Percentiles rank a stretch among this genome's conserved stretches.
These are phyloP conservation scores for Chamaetylas fuelleborni DNA, from an alignment of 2,113 vertebrate species.

Conservation along the genomic window DNA sequence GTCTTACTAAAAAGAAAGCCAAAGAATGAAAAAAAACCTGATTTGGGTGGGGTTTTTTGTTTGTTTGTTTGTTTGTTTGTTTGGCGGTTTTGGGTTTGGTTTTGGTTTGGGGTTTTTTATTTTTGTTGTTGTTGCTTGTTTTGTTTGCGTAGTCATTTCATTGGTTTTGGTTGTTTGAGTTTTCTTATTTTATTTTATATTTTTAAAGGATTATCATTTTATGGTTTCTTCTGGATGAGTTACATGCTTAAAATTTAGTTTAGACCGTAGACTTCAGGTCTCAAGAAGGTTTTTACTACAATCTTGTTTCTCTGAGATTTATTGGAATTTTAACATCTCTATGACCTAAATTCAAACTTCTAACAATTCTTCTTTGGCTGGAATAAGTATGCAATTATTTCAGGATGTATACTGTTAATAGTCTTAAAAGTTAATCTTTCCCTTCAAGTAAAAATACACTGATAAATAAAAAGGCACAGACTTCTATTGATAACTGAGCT, in stretches of 20 bases:
- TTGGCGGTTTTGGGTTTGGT: accelerated
- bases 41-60: background rate
- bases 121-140: background rate
- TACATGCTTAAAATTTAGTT: background rate
- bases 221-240: background rate
- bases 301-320: background rate
- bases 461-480: background rate
- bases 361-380: background rate
- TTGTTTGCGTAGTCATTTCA: background rate
- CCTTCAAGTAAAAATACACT: background rate
- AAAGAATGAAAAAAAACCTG: background rate
- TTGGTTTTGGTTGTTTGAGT: background rate
- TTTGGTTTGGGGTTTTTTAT: background rate
- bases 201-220: background rate
- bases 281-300: background rate
- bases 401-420: background rate
- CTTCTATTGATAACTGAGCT: background rate
- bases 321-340: background rate
- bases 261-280: background rate
- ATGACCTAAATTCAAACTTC: background rate
- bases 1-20: background rate
- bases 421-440: background rate
- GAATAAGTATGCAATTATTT: background rate
- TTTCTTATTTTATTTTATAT: background rate
- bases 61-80: background rate